These are phyloP conservation scores for Chymomyza amoena DNA, from an alignment of 2,888 invertebrate genomes.

Conservation along the genomic window DNA sequence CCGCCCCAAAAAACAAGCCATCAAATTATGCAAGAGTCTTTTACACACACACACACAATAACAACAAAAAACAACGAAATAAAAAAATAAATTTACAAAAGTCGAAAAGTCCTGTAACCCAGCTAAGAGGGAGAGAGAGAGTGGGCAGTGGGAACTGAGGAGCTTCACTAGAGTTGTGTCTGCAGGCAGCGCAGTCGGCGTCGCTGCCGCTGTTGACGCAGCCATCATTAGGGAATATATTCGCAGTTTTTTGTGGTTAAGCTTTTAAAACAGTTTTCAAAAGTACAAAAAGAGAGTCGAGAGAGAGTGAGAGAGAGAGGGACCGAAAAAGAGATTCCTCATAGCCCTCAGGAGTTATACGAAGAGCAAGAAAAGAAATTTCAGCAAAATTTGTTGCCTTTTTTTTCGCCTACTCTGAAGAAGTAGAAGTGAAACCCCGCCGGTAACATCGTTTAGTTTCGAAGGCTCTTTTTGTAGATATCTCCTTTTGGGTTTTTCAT, in stretches of 20 bases:
- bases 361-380: not conserved
- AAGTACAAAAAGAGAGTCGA: slow-evolving; percentile 47
- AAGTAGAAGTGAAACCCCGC: not conserved
- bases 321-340: not conserved
- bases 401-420: no score
- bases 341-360: not conserved
- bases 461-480: not conserved
- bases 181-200: not conserved
- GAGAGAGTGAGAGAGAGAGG: not conserved
- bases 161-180: not conserved
- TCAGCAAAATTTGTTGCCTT: not conserved
- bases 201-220: slow-evolving; percentile 2
- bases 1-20: not conserved
- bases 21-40: not conserved
- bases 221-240: slow-evolving; percentile 69
- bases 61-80: not conserved
- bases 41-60: not conserved
- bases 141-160: not conserved
- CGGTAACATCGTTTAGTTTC: not conserved
- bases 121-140: no score
- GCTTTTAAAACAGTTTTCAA: slow-evolving; percentile 70
- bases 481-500: slow-evolving; percentile 27
- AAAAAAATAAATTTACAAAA: not conserved
- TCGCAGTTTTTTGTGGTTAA: slow-evolving; percentile 68
- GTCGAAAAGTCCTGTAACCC: no score